Percentiles rank a stretch among this genome's conserved stretches.
Conservation (phyloP, 1,140 invertebrate genomes). For the Coenobita brevimanus region DNA sequence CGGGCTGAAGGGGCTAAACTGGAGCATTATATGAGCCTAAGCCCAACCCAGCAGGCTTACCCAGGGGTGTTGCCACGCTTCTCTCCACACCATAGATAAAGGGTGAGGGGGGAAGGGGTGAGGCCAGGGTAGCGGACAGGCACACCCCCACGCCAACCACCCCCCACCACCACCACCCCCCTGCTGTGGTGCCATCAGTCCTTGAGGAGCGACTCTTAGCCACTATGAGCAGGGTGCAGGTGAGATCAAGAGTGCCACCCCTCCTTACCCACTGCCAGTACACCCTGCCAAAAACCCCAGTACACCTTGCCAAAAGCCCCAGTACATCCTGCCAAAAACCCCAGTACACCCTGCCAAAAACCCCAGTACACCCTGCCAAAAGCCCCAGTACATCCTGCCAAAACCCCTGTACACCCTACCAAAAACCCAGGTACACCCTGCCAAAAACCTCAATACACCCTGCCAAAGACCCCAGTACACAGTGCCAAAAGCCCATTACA, state of each 20-base stretch:
- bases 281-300: not conserved
- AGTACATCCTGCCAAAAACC: not conserved
- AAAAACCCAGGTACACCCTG: not conserved
- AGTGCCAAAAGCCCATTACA: too few species aligned
- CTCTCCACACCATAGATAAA: constrained; percentile 52
- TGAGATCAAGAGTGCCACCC: constrained; percentile 11
- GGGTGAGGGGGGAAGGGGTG: constrained; percentile 12
- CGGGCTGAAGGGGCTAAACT: too few species aligned
- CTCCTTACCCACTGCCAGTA: not conserved
- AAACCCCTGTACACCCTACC: too few species aligned
- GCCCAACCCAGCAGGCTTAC: too few species aligned
- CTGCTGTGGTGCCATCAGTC: not conserved
- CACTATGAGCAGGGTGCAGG: constrained; percentile 55
- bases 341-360: not conserved
- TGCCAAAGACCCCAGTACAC: not conserved
- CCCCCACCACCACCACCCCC: not conserved
- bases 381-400: not conserved
- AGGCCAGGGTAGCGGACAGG: constrained; percentile 29
- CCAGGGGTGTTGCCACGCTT: constrained; percentile 55
- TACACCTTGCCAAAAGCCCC: not conserved
- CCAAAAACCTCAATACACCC: not conserved
- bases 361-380: not conserved
- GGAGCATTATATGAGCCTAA: too few species aligned
- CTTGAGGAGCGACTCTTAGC: constrained; percentile 48
- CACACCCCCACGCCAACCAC: too few species aligned